Evolutionary conservation across 1,140 invertebrate species (phyloP), one percentile per base, ranked within the genome.

Genomic region (Drosophila busckii): DNA sequence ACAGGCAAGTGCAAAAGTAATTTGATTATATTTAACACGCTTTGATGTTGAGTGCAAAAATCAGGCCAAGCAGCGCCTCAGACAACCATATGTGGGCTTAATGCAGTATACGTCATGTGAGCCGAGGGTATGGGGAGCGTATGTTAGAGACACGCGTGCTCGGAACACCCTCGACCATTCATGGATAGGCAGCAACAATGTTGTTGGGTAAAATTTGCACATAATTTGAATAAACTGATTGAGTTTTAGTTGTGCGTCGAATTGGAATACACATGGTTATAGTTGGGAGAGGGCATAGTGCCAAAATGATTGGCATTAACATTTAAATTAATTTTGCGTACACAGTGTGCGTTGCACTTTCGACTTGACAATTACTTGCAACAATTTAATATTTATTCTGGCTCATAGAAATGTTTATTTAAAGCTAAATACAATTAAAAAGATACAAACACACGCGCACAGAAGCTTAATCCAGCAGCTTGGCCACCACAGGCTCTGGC

Each of bases 401-500:
- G 4, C 9, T 37, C 15, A 20, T 17, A 1, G n/a, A 13, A 54
- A 37, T n/a, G n/a, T n/a, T n/a, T n/a, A n/a, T 44, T 31, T 45
- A 31, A 46, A 41, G 34, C 38, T 66, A 56, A 32, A 17, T 20
- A 10, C 10, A 42, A 38, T 40, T 61, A 48, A 34, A 5, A 10
- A 44, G 7, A 7, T 34, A 28, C 2, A 20, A 15, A 2, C 2
- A 2, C 3, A 5, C 6, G 17, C n/a, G 41, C 25, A 28, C 48
- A 54, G 8, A 10, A 25, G 22, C 26, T 82, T 35, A 80, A 53
- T 82, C 76, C 20, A 82, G 35, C 6, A 82, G 31, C 20, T 82
- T 70, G 42, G 63, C 61, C 48, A 83, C 65, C 32, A 83, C 89
- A 3, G 92, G 92, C 85, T 93, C 92, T 0, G 93, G 92, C 1